Evolutionary conservation across 2,113 vertebrate genomes (phyloP).

Genomic region (Marmota flaviventris): DNA sequence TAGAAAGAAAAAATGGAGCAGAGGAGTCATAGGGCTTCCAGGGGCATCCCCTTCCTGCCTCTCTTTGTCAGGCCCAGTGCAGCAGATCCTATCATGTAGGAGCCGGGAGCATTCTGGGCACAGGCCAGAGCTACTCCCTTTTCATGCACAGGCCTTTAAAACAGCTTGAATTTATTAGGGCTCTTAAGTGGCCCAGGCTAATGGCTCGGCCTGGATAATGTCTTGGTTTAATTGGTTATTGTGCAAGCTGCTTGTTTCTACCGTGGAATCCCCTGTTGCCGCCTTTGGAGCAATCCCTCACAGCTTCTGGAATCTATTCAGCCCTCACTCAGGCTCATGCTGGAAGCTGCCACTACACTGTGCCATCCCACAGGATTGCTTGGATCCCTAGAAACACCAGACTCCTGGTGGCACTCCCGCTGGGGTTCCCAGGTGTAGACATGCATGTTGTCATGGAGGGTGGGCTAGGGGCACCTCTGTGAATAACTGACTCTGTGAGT

Average conservation of each 20-base stretch:
- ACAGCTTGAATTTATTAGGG: conserved; percentile 58
- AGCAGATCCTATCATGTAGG: neutral
- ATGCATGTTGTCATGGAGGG: neutral
- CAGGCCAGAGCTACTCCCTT: conserved; percentile 3
- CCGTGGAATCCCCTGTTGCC: neutral
- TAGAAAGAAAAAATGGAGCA: neutral
- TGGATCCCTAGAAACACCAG: rapidly evolving
- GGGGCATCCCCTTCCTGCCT: neutral
- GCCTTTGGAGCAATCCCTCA: neutral
- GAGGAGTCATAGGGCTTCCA: neutral
- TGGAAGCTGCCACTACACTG: neutral
- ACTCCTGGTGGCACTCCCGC: neutral
- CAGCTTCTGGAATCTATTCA: neutral
- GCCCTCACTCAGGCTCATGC: rapidly evolving
- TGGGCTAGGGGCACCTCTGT: neutral
- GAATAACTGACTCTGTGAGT: neutral
- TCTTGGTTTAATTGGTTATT: conserved; percentile 67
- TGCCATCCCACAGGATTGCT: neutral
- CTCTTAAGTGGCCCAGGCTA: conserved; percentile 58
- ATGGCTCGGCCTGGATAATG: conserved; percentile 75
- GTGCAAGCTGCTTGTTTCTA: conserved; percentile 43
- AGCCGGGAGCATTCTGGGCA: neutral
- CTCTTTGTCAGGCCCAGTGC: neutral
- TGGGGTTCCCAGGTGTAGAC: rapidly evolving
- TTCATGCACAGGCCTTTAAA: neutral